Evolutionary conservation across 2,888 invertebrate genomes (phyloP).

Genomic region (Ennomos quercinarius): DNA sequence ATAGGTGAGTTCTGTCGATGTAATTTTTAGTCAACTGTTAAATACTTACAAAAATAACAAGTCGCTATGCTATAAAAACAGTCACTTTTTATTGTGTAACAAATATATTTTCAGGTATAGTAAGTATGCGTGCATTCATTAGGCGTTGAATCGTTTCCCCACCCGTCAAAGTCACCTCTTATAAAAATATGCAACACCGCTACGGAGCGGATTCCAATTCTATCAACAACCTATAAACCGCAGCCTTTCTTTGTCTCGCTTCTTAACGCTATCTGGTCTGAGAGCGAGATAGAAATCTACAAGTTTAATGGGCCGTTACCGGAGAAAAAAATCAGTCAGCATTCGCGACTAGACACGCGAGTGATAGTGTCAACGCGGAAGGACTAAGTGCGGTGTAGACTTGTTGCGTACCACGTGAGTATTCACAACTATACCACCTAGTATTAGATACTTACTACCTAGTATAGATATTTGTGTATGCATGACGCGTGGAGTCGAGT

Average conservation of each 20-base stretch:
- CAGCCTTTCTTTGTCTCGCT: slow-evolving; percentile 85
- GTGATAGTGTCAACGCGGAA: slow-evolving; percentile 82
- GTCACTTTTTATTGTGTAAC: no score
- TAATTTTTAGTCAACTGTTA: no score
- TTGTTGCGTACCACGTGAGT: slow-evolving; percentile 68
- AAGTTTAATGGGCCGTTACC: slow-evolving; percentile 85
- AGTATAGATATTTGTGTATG: slow-evolving; percentile 32
- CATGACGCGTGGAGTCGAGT: slow-evolving; percentile 24
- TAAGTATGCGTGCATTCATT: no score
- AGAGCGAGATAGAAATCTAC: slow-evolving; percentile 84
- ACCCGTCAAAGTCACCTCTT: slow-evolving; percentile 69
- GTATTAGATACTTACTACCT: slow-evolving; percentile 9
- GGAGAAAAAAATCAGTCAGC: slow-evolving; percentile 84
- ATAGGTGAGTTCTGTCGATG: slow-evolving; percentile 7
- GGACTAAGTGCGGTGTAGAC: slow-evolving; percentile 67
- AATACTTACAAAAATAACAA: no score
- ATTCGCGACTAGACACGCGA: slow-evolving; percentile 85
- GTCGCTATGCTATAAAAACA: no score
- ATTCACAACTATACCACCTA: slow-evolving; percentile 30
- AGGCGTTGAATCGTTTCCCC: slow-evolving; percentile 33
- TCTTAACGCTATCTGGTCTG: slow-evolving; percentile 69
- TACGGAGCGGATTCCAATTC: slow-evolving; percentile 84
- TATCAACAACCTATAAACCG: slow-evolving; percentile 86
- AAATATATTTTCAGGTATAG: no score
- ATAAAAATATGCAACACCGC: slow-evolving; percentile 83